Conservation (phyloP, 2,888 invertebrate species). For the Tipula unca region DNA sequence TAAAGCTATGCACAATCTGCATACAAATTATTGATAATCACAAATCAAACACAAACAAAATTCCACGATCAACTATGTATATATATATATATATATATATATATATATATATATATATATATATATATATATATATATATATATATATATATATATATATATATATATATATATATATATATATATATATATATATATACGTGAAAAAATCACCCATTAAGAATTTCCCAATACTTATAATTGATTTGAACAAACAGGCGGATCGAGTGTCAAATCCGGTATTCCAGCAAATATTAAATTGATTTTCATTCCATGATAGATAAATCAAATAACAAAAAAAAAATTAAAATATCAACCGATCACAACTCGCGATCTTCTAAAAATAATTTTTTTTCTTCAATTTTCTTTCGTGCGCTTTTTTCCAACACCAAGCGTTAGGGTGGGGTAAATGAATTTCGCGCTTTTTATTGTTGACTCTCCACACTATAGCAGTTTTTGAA, state of each 20-base stretch:
- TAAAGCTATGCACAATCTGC: too few species aligned
- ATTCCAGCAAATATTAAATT: not conserved
- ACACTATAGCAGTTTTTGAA: not conserved
- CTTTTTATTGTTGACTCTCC: not conserved
- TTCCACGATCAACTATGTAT: too few species aligned
- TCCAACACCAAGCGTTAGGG: not conserved
- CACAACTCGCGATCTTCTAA: not conserved
- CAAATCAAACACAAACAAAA: too few species aligned
- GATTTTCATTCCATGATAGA: not conserved
- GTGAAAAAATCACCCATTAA: not conserved
- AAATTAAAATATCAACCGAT: not conserved
- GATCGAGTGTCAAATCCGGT: not conserved
- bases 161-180: too few species aligned
- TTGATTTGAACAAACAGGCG: not conserved
- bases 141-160: too few species aligned
- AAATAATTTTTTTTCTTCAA: not conserved
- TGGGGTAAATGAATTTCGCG: not conserved
- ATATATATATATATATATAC: too few species aligned
- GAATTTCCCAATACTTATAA: not conserved
- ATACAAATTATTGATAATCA: too few species aligned
- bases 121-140: too few species aligned
- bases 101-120: too few species aligned
- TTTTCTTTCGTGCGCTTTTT: not conserved
- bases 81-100: too few species aligned
- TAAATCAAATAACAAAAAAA: not conserved